Base-by-base conservation (phyloP, 2,113 vertebrate genomes). In the Willisornis vidua region DNA sequence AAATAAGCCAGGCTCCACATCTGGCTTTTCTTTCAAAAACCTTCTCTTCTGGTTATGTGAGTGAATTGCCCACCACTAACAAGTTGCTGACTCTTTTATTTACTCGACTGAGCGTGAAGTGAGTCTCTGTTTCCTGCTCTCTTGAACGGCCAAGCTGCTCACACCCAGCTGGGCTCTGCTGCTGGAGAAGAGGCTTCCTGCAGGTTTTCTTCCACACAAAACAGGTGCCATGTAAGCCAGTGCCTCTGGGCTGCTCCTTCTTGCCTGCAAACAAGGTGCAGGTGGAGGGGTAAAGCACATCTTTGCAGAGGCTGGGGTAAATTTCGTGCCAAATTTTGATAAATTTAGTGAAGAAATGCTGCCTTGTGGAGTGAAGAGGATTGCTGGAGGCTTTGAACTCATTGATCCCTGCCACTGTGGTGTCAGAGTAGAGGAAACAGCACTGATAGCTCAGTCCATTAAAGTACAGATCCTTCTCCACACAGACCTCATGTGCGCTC, bases 201-300 rank as follows among this genome's bases (percentile, higher is more conserved):
- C 46, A 10, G 55, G 9, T 41, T 63, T 63, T 67, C 39, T 52
- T 35, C 31, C 35, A 9, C 12, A 72, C 24, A 48, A 92, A 61
- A 75, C 43, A 31, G 39, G 26, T 67, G 45, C 35, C 43, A 4
- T 0, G 0, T 37, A 37, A 54, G 24, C 43, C 81, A 59, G 26
- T 33, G 61, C 6, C 51, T 59, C 39, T 78, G 39, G 51, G 39
- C 33, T 71, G 20, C n/a, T 86, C 33, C 66, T 58, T 43, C 51
- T 67, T 62, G 23, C 71, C 74, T 89, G 41, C 43, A 66, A 68
- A 35, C 14, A 28, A 33, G 48, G 14, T 58, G 43, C 35, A 88
- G 48, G 15, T 25, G 31, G 63, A 52, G n/a, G 9, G 31, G 16
- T 63, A 37, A 79, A 45, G 25, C 25, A 43, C 52, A 73, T 12